Conservation (phyloP, 2,888 invertebrate genomes). For the Quadriops clusia region DNA sequence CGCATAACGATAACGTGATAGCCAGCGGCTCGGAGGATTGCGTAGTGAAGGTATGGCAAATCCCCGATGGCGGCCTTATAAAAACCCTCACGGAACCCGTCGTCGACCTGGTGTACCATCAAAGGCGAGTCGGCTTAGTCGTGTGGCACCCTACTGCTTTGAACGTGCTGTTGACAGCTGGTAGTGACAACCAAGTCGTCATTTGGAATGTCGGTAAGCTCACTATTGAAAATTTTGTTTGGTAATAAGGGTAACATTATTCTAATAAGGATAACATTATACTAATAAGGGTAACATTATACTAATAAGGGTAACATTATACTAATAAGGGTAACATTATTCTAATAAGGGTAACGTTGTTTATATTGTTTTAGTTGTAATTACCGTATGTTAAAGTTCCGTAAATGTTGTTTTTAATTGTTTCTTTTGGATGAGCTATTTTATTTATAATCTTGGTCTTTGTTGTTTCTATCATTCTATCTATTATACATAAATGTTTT, state of each 20-base stretch:
- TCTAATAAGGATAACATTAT: too few relatives aligned
- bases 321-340: too few relatives aligned
- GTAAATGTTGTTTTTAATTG: too few relatives aligned
- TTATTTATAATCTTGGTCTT: too few relatives aligned
- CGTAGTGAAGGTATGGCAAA: slow-evolving; percentile 88
- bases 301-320: too few relatives aligned
- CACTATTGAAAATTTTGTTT: slow-evolving; percentile 1
- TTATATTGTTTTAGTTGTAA: too few relatives aligned
- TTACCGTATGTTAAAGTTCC: too few relatives aligned
- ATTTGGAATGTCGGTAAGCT: slow-evolving; percentile 36
- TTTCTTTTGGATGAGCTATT: too few relatives aligned
- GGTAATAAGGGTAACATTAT: background rate
- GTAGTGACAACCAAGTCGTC: slow-evolving; percentile 73
- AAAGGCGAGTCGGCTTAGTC: slow-evolving; percentile 82
- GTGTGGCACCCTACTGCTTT: slow-evolving; percentile 96
- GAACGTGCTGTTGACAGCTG: slow-evolving; percentile 88
- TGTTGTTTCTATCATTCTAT: too few relatives aligned
- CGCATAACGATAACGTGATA: slow-evolving; percentile 95
- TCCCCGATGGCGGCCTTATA: slow-evolving; percentile 81
- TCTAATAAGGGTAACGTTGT: too few relatives aligned
- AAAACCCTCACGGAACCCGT: slow-evolving; percentile 86
- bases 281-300: too few relatives aligned
- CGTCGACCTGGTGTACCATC: slow-evolving; percentile 86
- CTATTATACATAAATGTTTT: too few relatives aligned
- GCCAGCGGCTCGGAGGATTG: slow-evolving; percentile 96